Conservation (phyloP, 2,797 vertebrate species). For the Cephalopachus bancanus region DNA sequence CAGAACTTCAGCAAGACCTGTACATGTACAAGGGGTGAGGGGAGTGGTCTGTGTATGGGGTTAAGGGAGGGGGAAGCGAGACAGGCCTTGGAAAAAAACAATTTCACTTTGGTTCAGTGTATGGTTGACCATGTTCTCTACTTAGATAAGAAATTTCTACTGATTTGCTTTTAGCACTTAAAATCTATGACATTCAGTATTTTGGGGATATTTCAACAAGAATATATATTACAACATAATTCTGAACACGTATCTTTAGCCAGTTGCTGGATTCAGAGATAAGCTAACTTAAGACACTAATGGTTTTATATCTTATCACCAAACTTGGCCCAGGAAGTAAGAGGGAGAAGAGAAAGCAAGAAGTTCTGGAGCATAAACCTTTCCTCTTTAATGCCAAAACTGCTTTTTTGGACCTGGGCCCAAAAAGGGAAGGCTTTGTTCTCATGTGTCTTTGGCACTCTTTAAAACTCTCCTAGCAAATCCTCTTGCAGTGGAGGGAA, state of each 20-base stretch:
- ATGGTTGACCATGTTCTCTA: neutral
- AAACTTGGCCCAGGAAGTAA: slow-evolving; percentile 38
- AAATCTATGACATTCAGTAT: neutral
- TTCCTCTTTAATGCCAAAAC: slow-evolving; percentile 49
- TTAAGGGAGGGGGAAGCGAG: neutral
- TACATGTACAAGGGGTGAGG: fast-evolving
- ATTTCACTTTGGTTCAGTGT: neutral
- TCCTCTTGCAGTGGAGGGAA: neutral
- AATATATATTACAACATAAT: slow-evolving; percentile 20
- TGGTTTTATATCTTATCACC: neutral
- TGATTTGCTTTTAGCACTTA: slow-evolving; percentile 39
- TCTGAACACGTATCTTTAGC: slow-evolving; percentile 22
- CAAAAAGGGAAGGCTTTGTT: neutral
- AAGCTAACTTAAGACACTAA: slow-evolving; percentile 60
- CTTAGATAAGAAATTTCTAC: neutral
- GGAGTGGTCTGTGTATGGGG: neutral
- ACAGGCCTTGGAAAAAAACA: neutral
- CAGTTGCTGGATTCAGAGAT: slow-evolving; percentile 50
- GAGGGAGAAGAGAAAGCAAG: slow-evolving; percentile 58
- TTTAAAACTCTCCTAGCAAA: slow-evolving; percentile 44
- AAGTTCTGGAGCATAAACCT: slow-evolving; percentile 27
- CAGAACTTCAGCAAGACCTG: neutral
- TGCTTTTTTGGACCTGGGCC: neutral
- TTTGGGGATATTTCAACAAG: neutral
- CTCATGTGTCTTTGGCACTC: neutral